A percentile compares a stretch with the other conserved stretches of the same genome.
phyloP scores from a whole-genome alignment of 2,888 invertebrate species.

The Eristalis tenax region DNA sequence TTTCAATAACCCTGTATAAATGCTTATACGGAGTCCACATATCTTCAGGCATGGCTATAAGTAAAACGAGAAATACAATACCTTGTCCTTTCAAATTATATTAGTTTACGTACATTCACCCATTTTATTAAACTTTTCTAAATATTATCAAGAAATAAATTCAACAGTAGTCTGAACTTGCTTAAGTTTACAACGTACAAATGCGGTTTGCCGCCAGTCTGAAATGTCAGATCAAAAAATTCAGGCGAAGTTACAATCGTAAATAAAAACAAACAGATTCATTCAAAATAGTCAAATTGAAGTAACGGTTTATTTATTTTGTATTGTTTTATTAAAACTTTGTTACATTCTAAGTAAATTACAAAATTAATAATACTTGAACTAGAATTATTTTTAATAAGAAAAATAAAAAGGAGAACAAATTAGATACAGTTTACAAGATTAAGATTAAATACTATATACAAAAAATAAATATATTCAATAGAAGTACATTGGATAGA shows the following conservation, averaged over 20 bases:
- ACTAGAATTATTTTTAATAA: no score
- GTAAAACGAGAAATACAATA: background rate
- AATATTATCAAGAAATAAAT: background rate
- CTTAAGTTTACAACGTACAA: constrained; percentile 35
- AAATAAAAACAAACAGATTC: background rate
- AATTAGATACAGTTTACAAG: no score
- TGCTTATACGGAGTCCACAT: constrained; percentile 93
- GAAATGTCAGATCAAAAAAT: constrained; percentile 35
- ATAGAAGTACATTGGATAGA: no score
- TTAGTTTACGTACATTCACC: constrained; percentile 50
- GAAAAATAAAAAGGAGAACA: no score
- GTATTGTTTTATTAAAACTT: no score
- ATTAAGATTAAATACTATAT: no score
- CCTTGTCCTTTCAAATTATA: background rate
- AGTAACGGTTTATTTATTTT: background rate
- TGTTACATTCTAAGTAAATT: no score
- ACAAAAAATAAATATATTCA: no score
- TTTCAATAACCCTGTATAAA: constrained; percentile 86
- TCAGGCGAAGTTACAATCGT: constrained; percentile 37
- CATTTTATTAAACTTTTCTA: constrained; percentile 29
- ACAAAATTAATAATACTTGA: no score
- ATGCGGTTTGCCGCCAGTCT: constrained; percentile 67
- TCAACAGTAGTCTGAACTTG: background rate
- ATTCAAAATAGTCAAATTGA: background rate
- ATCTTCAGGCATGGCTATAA: constrained; percentile 83